These are phyloP conservation scores for Cryptocephalus moraei DNA, from an alignment of 2,888 invertebrate species.

Conservation along the genomic window DNA sequence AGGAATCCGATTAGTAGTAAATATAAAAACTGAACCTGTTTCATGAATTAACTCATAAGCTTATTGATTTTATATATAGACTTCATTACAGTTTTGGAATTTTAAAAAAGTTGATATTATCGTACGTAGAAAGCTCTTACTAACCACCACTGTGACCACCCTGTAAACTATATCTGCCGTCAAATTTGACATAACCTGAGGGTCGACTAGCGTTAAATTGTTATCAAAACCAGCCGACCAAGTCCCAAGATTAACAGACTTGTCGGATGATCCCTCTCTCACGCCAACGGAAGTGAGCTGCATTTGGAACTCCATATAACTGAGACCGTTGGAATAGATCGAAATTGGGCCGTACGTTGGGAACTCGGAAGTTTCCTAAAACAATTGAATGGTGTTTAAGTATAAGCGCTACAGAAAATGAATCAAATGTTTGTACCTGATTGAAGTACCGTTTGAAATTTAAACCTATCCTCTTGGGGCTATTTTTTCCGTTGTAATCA, in stretches of 20 bases:
- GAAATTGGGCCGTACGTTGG: constrained; percentile 61
- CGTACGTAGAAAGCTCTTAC: constrained; percentile 14
- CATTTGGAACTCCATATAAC: constrained; percentile 66
- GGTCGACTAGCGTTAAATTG: constrained; percentile 53
- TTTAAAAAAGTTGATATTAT: no score
- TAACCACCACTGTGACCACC: constrained; percentile 74
- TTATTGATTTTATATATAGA: no score
- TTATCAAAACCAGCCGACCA: constrained; percentile 70
- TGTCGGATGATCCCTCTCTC: constrained; percentile 61
- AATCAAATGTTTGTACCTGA: constrained; percentile 38
- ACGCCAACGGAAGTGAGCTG: constrained; percentile 61
- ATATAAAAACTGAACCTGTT: no score
- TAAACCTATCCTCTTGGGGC: constrained; percentile 56
- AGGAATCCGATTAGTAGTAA: no score
- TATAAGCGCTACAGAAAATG: neutral
- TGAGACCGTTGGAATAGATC: constrained; percentile 57
- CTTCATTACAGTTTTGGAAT: no score
- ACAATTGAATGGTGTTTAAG: neutral
- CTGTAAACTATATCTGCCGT: constrained; percentile 78
- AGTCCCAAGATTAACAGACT: constrained; percentile 58
- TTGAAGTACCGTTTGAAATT: constrained; percentile 59
- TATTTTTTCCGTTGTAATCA: constrained; percentile 66
- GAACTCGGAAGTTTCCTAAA: constrained; percentile 40
- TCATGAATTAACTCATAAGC: no score
- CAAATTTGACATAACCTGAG: constrained; percentile 59